Evolutionary conservation across 2,888 invertebrate species (phyloP), one percentile per base, ranked within the genome.

Genomic region (Nemurella pictetii): DNA sequence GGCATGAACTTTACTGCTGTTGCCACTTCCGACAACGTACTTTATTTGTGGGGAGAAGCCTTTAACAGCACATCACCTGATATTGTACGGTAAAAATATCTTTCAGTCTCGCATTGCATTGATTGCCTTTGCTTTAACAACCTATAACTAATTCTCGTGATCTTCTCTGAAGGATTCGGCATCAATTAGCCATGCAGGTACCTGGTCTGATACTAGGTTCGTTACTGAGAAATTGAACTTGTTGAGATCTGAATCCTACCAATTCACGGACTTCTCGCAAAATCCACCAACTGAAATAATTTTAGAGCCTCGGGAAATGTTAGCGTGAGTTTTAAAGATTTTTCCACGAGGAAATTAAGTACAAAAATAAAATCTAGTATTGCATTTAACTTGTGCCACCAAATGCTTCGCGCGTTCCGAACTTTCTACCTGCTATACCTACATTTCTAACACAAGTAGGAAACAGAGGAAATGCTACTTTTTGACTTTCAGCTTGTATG

Each of bases 1-100:
- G 94, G 94, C 20, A 92, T 93, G 30, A 93, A 93, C 28, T 95
- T 93, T 89, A 94, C 94, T 0, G 90, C 94, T n/a, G 93, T 93
- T 9, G 92, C 92, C 2, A 94, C 94, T 0, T 90, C 92, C 74
- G 93, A 94, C 87, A 94, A 95, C 89, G 93, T 94, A 29, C 90
- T 95, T 9, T 93, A 94, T 87, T 93, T 95, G 88, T 95, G 95
- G 95, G 95, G 95, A 27, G 92, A 28, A 82, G 25, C 72, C 27
- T 27, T 81, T 81, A 27, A 77, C 80, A 72, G n/a, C 9, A 32
- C 28, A 15, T 20, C 55, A 12, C 55, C 9, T 20, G 55, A 7
- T 20, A 55, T 20, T 20, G 55, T 55, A 55, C 20, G 55, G 1
- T 7, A 7, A 55, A n/a, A n/a, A n/a, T n/a, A n/a, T n/a, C n/a